phyloP scores from a whole-genome alignment of 2,797 vertebrate species.

The Hemibagrus guttatus region DNA sequence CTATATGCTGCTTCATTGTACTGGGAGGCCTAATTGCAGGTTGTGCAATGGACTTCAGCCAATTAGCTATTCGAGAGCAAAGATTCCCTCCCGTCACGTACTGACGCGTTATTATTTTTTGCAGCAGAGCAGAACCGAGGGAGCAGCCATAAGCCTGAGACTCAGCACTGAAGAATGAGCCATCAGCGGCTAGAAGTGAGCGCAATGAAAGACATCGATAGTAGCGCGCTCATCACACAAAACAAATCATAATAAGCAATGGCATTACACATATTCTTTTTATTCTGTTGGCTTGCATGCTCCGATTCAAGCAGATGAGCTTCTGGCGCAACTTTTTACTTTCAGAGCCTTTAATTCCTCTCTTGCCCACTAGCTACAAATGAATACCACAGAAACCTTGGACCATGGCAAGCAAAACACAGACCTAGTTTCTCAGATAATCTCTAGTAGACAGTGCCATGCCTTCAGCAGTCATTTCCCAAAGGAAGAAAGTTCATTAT shows the following conservation, averaged over 20 bases:
- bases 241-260: slow-evolving; percentile 13
- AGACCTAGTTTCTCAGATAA: slow-evolving; percentile 26
- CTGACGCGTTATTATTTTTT: slow-evolving; percentile 59
- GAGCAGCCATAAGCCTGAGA: slow-evolving; percentile 30
- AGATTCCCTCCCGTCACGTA: slow-evolving; percentile 53
- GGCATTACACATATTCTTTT: neutral
- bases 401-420: slow-evolving; percentile 15
- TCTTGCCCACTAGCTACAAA: slow-evolving; percentile 31
- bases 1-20: slow-evolving; percentile 41
- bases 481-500: slow-evolving; percentile 39
- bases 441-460: slow-evolving; percentile 12
- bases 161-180: slow-evolving; percentile 37
- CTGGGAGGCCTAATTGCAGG: slow-evolving; percentile 60
- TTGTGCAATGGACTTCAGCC: slow-evolving; percentile 58
- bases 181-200: slow-evolving; percentile 30
- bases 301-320: slow-evolving; percentile 26
- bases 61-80: slow-evolving; percentile 59
- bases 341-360: slow-evolving; percentile 22
- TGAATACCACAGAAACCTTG: slow-evolving; percentile 31
- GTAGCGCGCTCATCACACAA: neutral
- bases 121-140: slow-evolving; percentile 57
- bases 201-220: slow-evolving; percentile 17
- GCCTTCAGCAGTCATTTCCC: slow-evolving; percentile 34
- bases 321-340: slow-evolving; percentile 1
- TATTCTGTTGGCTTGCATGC: neutral